Evolutionary conservation across 2,888 invertebrate species (phyloP).

Genomic region (Scrobipalpa costella): DNA sequence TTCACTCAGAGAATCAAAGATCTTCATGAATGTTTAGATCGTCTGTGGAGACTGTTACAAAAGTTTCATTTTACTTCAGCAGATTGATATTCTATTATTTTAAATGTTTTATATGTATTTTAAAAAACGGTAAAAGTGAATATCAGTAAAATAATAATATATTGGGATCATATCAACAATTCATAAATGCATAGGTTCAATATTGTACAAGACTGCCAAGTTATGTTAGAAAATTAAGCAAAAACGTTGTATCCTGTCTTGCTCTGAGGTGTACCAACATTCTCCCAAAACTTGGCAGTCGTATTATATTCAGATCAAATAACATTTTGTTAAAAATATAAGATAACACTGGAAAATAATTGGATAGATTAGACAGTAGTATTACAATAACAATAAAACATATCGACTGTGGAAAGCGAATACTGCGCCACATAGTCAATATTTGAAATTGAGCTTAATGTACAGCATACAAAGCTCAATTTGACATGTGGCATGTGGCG

Average conservation of each 20-base stretch:
- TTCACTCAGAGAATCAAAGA: slow-evolving; percentile 39
- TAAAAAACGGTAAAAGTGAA: slow-evolving; percentile 39
- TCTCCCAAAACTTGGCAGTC: slow-evolving; percentile 9
- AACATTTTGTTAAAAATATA: neutral
- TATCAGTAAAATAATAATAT: slow-evolving; percentile 37
- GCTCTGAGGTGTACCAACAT: neutral
- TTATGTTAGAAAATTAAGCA: neutral
- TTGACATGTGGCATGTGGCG: too few species aligned
- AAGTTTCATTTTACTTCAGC: neutral
- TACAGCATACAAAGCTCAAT: too few species aligned
- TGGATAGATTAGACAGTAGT: neutral
- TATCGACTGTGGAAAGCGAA: too few species aligned
- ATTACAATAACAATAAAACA: slow-evolving; percentile 5
- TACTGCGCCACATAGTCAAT: too few species aligned
- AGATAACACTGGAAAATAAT: slow-evolving; percentile 20
- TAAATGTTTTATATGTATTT: neutral
- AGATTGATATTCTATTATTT: too few species aligned
- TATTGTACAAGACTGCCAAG: slow-evolving; percentile 13
- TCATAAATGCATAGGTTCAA: slow-evolving; percentile 23
- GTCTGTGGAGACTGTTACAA: neutral
- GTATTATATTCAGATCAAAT: neutral
- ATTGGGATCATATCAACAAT: slow-evolving; percentile 29
- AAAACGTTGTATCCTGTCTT: neutral
- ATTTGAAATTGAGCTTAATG: too few species aligned
- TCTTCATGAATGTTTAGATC: neutral